Base-by-base conservation (phyloP, 2,113 vertebrate species). In the Pitta sordida region DNA sequence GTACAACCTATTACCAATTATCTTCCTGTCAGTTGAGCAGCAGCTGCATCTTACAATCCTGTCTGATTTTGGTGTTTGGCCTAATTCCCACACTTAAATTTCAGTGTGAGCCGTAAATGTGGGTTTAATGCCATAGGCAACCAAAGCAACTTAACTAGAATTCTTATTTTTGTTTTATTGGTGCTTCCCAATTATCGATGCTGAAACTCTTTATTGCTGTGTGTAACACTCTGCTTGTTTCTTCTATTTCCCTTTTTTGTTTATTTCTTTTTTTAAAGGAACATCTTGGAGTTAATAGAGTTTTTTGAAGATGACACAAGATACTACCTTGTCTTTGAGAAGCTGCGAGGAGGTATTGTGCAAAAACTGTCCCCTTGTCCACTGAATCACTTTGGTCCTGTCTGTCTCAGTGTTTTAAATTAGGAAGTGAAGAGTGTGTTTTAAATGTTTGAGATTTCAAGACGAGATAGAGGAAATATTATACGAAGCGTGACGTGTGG, bases 311-410 rank as follows among this genome's bases (percentile, higher is more conserved):
- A 99, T 91, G 98, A 98, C 59, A 78, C 97, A 88, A 98, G 98
- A 93, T 99, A 99, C 97, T 99, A 99, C 97, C 98, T 99, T 97
- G 99, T 99, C 83, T 99, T 99, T 98, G 99, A 99, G 98, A 99
- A 99, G 97, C 96, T 99, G 39, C 96, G 97, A 96, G 99, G 99
- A 98, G 99, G 99, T 99, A 98, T 92, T 34, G 34, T 90, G 74
- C 89, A 91, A 56, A 86, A 91, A 64, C 82, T 94, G 68, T 82
- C 55, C 88, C 79, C 96, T 84, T 93, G 24, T 60, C 84, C 16
- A 9, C 43, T 67, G 17, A 62, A 20, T 87, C 2, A 0, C 62
- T 68, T 87, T 56, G 7, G 29, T 32, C 20, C 29, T 64, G 11
- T 73, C 85, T 85, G 29, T 15, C 22, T 85, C n/a, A 14, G 18